Evolutionary conservation across 2,113 vertebrate genomes (phyloP).

Genomic region (Zosterops pallidus): DNA sequence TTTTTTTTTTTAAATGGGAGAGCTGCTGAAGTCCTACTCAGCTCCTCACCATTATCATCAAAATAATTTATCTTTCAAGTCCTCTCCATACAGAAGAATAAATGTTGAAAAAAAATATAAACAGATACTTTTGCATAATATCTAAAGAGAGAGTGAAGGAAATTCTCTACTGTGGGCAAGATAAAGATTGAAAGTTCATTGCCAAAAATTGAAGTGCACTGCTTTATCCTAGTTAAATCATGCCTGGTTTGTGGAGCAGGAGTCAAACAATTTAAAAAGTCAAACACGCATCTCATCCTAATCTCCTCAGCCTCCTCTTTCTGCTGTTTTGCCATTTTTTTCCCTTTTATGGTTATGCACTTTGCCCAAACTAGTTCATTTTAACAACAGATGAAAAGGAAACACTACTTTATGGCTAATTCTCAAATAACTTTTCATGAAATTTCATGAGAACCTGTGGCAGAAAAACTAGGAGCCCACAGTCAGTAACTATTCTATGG

Average conservation of each 20-base stretch:
- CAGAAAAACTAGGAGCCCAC: neutral
- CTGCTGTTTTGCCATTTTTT: neutral
- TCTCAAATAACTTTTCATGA: neutral
- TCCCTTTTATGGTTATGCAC: neutral
- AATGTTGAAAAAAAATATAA: neutral
- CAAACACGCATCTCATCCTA: neutral
- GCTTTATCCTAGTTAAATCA: neutral
- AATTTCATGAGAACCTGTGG: neutral
- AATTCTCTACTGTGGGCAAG: neutral
- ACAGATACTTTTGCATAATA: neutral
- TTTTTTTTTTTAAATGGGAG: neutral
- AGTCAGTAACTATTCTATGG: neutral
- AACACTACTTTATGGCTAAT: neutral
- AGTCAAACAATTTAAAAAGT: neutral
- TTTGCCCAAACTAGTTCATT: neutral
- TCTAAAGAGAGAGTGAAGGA: neutral
- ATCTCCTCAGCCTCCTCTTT: neutral
- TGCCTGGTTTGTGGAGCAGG: neutral
- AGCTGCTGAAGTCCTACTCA: neutral
- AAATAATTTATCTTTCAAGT: neutral
- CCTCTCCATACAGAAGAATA: neutral
- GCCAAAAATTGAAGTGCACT: neutral
- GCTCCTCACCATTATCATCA: neutral
- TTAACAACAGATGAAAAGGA: neutral
- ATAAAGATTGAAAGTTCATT: neutral